These are phyloP conservation scores for Eriocheir sinensis DNA, from an alignment of 1,140 invertebrate genomes.

Conservation along the genomic window DNA sequence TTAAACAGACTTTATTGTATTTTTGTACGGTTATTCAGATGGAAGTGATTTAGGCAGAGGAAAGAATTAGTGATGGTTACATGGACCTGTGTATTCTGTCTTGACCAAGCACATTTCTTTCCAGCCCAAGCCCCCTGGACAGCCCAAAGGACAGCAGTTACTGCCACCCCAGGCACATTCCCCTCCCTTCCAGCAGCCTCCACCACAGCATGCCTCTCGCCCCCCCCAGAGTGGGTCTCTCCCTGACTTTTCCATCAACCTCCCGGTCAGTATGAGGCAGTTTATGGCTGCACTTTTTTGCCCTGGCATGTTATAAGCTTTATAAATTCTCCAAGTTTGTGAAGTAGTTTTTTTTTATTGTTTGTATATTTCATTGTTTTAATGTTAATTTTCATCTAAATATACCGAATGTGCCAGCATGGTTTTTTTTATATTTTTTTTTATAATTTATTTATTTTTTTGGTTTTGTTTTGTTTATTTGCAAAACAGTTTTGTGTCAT, in stretches of 20 bases:
- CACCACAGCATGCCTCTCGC: constrained; percentile 33
- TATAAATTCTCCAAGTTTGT: background rate
- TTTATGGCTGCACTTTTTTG: background rate
- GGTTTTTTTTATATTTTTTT: background rate
- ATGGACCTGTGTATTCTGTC: too few species aligned
- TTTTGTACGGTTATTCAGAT: too few species aligned
- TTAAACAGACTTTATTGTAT: too few species aligned
- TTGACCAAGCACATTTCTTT: background rate
- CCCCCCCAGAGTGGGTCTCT: constrained; percentile 62
- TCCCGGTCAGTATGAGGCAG: constrained; percentile 56
- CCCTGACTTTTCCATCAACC: constrained; percentile 68
- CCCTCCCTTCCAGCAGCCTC: constrained; percentile 49
- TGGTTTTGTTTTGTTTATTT: background rate
- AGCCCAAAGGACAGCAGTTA: constrained; percentile 48
- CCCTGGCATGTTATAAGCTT: background rate
- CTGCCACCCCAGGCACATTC: constrained; percentile 55
- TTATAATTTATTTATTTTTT: background rate
- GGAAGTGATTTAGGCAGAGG: too few species aligned
- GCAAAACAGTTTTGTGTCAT: too few species aligned
- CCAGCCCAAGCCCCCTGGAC: constrained; percentile 64
- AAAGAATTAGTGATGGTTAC: too few species aligned
- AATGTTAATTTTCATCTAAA: background rate
- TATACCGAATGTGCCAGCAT: background rate
- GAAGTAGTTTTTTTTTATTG: background rate
- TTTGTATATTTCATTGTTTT: background rate